These are phyloP conservation scores for Paraescarpia echinospica DNA, from an alignment of 1,140 invertebrate species.

Conservation along the genomic window DNA sequence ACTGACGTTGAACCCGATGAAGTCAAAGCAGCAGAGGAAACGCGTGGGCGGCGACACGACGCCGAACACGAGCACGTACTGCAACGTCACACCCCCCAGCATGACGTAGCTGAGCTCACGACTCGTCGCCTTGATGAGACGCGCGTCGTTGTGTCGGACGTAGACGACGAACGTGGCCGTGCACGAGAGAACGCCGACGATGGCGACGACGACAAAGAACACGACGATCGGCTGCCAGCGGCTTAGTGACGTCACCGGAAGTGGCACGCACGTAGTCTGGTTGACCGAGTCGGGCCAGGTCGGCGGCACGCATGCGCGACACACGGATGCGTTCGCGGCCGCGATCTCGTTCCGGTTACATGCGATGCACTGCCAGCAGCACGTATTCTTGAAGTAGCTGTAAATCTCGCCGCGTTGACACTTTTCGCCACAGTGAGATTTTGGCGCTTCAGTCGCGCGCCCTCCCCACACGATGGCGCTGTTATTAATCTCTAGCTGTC, in stretches of 20 bases:
- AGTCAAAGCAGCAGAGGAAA: constrained; percentile 57
- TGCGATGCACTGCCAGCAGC: constrained; percentile 29
- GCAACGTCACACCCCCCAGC: constrained; percentile 83
- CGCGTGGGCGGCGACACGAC: constrained; percentile 68
- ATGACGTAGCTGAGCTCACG: constrained; percentile 86
- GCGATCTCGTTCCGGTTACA: constrained; percentile 36
- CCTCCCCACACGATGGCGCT: constrained; percentile 23
- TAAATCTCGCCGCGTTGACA: constrained; percentile 23
- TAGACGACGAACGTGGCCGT: constrained; percentile 64
- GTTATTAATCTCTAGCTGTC: constrained; percentile 19
- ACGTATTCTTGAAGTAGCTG: constrained; percentile 30
- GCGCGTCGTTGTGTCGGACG: constrained; percentile 78
- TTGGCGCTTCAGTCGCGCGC: constrained; percentile 26
- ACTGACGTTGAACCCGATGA: constrained; percentile 77
- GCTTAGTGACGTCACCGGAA: constrained; percentile 31
- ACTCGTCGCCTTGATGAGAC: constrained; percentile 86
- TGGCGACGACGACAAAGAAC: constrained; percentile 58
- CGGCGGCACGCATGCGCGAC: constrained; percentile 30
- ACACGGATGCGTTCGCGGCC: constrained; percentile 32
- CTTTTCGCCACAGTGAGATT: constrained; percentile 37
- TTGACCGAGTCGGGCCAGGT: constrained; percentile 54
- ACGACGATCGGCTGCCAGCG: constrained; percentile 49
- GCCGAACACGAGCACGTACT: constrained; percentile 84
- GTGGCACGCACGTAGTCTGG: constrained; percentile 61
- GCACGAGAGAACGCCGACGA: constrained; percentile 57